phyloP scores from a whole-genome alignment of 2,113 vertebrate genomes.

The human (Homo sapiens) region DNA sequence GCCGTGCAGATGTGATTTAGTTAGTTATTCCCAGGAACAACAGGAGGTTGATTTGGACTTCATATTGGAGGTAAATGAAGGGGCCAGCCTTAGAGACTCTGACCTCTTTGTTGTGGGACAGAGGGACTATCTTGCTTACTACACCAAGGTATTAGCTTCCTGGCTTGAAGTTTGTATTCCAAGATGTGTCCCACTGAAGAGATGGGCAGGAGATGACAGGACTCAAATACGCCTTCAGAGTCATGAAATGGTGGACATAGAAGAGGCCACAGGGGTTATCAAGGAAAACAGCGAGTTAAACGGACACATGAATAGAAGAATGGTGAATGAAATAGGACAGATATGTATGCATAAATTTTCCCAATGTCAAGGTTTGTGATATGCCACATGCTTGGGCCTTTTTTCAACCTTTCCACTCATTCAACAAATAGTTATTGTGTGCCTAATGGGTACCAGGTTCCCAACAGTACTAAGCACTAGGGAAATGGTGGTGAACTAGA shows the following conservation, averaged over 20 bases:
- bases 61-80: background rate
- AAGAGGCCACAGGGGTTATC: background rate
- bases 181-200: background rate
- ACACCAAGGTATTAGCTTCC: background rate
- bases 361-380: background rate
- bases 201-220: background rate
- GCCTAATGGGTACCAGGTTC: background rate
- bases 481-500: background rate
- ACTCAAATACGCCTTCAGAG: background rate
- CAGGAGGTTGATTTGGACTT: background rate
- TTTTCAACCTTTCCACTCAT: background rate
- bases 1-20: background rate
- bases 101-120: background rate
- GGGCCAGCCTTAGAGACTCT: background rate
- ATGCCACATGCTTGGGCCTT: background rate
- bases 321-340: background rate
- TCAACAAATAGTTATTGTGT: background rate
- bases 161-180: background rate
- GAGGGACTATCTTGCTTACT: background rate
- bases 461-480: background rate
- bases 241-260: rapidly evolving
- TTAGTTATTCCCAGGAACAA: background rate
- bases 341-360: background rate
- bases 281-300: background rate
- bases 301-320: background rate